Evolutionary conservation across 2,888 invertebrate species (phyloP).

Genomic region (Lithophane ornitopus): DNA sequence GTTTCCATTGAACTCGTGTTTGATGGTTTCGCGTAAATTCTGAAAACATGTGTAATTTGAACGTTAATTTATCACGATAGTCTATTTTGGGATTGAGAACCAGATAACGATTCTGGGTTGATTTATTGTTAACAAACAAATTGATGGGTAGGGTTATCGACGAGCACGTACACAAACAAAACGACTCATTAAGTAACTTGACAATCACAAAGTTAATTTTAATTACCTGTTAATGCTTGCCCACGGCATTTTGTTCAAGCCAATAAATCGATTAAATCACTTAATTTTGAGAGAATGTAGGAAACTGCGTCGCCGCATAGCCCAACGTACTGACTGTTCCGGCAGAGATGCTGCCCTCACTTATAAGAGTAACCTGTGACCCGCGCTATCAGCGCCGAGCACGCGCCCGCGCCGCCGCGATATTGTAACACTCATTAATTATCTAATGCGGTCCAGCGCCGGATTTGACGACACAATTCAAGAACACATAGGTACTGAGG

Average conservation of each 20-base stretch:
- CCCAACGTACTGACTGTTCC: constrained; percentile 77
- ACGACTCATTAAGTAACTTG: constrained; percentile 9
- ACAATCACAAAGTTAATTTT: constrained; percentile 52
- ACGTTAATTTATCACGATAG: constrained; percentile 30
- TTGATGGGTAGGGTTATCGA: constrained; percentile 11
- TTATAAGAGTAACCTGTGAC: constrained; percentile 87
- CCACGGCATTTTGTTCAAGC: constrained; percentile 84
- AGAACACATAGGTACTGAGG: not conserved
- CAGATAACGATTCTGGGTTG: constrained; percentile 49
- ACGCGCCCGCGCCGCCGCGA: constrained; percentile 80
- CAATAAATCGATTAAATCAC: constrained; percentile 75
- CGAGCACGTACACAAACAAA: constrained; percentile 21
- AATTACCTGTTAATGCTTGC: constrained; percentile 88
- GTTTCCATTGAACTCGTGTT: constrained; percentile 82
- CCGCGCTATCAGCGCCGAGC: constrained; percentile 82
- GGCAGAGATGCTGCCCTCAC: constrained; percentile 69
- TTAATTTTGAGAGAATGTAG: constrained; percentile 86
- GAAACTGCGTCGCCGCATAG: constrained; percentile 84
- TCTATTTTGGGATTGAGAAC: constrained; percentile 48
- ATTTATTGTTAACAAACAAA: constrained; percentile 49
- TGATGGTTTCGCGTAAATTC: constrained; percentile 89
- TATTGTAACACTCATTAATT: constrained; percentile 69
- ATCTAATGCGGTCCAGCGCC: constrained; percentile 63
- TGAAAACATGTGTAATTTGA: constrained; percentile 67
- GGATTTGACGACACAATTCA: constrained; percentile 40